phyloP scores from a whole-genome alignment of 2,113 vertebrate species.

The Carettochelys insculpta region DNA sequence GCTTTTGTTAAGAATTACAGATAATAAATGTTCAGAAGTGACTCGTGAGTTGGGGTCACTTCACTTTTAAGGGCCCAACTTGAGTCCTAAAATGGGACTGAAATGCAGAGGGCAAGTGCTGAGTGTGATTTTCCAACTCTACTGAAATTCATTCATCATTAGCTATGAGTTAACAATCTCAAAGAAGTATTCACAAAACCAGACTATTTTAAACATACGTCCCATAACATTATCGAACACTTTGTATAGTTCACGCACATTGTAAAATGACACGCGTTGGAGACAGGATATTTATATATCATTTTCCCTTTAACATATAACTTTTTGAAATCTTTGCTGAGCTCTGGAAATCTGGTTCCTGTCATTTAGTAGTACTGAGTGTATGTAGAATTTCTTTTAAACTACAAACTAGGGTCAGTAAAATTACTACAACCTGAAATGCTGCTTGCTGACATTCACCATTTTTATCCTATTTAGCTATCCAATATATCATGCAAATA shows the following conservation, averaged over 20 bases:
- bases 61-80: neutral
- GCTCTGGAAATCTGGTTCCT: slow-evolving; percentile 25
- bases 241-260: neutral
- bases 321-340: neutral
- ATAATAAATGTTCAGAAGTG: neutral
- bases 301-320: slow-evolving; percentile 6
- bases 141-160: neutral
- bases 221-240: rapidly evolving
- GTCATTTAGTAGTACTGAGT: slow-evolving; percentile 34
- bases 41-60: neutral
- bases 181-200: neutral
- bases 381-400: neutral
- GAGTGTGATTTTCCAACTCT: neutral
- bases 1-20: neutral
- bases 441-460: neutral
- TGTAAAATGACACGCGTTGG: neutral
- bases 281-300: neutral
- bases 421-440: neutral
- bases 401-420: slow-evolving; percentile 18
- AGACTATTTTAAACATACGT: neutral
- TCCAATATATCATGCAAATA: slow-evolving; percentile 49
- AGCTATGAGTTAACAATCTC: neutral
- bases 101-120: neutral
- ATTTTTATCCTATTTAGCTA: slow-evolving; percentile 39
- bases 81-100: neutral